Percentiles rank a stretch among this genome's conserved stretches.
Evolutionary conservation across 2,113 vertebrate species (phyloP).

Genomic region (Prinia subflava): DNA sequence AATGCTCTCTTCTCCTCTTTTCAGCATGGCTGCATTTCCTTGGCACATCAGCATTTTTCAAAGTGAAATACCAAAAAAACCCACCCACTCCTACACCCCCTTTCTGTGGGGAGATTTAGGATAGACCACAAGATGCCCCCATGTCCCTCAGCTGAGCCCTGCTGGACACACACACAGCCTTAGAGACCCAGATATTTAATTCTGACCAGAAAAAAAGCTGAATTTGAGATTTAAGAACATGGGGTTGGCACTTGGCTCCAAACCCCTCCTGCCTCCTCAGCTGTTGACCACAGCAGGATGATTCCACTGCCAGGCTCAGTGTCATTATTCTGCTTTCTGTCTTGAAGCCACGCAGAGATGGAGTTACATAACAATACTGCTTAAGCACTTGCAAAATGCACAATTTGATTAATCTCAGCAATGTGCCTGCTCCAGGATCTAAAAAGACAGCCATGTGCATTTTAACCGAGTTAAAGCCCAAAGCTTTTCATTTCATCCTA

Average conservation of each 20-base stretch:
- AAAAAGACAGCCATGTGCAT: conserved; percentile 10
- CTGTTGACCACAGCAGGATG: background rate
- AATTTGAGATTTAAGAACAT: background rate
- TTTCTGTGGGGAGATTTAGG: background rate
- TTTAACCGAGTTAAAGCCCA: conserved; percentile 53
- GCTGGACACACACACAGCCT: background rate
- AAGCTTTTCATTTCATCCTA: conserved; percentile 55
- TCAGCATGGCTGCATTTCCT: background rate
- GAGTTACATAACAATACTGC: conserved; percentile 8
- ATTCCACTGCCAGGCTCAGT: background rate
- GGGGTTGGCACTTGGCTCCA: background rate
- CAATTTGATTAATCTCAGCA: conserved; percentile 46
- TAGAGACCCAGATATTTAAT: background rate
- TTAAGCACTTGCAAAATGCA: conserved; percentile 45
- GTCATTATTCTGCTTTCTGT: background rate
- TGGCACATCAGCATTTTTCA: background rate
- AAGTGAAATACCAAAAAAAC: background rate
- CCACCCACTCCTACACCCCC: background rate
- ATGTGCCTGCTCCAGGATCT: background rate
- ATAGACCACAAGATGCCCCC: background rate
- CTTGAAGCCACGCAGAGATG: background rate
- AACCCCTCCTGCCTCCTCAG: background rate
- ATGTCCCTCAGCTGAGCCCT: background rate
- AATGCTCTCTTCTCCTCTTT: background rate
- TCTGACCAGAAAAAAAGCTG: background rate